Evolutionary conservation across 2,113 vertebrate species (phyloP), one percentile per base, ranked within the genome.

Genomic region (Aleadryas rufinucha): DNA sequence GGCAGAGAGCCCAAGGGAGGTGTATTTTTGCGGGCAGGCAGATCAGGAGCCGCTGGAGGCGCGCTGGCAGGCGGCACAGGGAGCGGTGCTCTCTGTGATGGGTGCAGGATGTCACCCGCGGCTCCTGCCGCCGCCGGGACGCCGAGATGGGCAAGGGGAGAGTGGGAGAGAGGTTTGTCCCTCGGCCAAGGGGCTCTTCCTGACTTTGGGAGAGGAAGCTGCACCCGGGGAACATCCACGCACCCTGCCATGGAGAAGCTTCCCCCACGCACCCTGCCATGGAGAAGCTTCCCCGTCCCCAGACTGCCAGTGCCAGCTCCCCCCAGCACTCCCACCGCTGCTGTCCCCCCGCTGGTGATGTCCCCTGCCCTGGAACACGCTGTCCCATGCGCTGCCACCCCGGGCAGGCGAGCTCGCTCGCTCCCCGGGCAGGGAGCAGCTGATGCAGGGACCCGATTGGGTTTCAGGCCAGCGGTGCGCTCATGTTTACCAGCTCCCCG

Each of bases 401-500:
- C 9, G 0, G 41, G 30, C 42, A 11, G 41, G 15, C 50, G 9
- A 37, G 57, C 0, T n/a, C n/a, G n/a, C n/a, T n/a, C n/a, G 44
- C 28, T 69, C 18, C 21, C 47, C 3, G 0, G 7, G 27, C 26
- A n/a, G 47, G 65, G 47, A 79, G 60, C 92, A 57, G 41, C 50
- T 65, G 68, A 61, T 16, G 76, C 70, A 35, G 41, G 64, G 47
- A 42, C 31, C 63, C 1, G 71, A 27, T 17, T 54, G 64, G 45
- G 78, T 97, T 78, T 41, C 88, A 54, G 33, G 33, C 17, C 24
- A 52, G 57, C 6, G 9, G 28, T 6, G 87, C 84, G 44, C 47
- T 68, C 93, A 16, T 91, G 76, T 97, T 97, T 90, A 69, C 47
- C 81, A 57, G 66, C 70, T 86, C 65, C 75, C 19, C 4, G 16